Conservation (phyloP, 1,140 invertebrate genomes). For the Dryas iulia region DNA sequence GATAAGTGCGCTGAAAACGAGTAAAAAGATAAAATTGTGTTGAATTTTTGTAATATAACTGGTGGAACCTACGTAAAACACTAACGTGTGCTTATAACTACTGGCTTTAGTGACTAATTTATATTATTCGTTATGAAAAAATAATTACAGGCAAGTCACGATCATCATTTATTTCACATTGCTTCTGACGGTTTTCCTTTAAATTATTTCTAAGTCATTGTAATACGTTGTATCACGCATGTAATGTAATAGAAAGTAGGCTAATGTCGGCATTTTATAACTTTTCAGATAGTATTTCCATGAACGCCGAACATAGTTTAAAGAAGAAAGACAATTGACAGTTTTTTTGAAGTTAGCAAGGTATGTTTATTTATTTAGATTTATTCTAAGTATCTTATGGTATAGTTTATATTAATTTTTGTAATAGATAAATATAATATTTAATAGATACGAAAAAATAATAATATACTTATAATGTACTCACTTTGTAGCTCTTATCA, state of each 20-base stretch:
- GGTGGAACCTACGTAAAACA: background rate
- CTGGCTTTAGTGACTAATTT: background rate
- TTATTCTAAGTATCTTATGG: no score
- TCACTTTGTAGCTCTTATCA: background rate
- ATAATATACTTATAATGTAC: background rate
- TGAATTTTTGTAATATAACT: background rate
- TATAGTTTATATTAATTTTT: no score
- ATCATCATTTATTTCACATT: background rate
- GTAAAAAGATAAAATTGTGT: background rate
- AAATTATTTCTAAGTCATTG: background rate
- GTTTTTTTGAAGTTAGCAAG: background rate
- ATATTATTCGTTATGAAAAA: background rate
- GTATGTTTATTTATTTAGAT: background rate
- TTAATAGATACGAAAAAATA: background rate
- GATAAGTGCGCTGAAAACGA: background rate
- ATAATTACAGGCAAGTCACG: background rate
- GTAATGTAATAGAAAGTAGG: no score
- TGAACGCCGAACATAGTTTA: background rate
- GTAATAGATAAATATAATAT: no score
- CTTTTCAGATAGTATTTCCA: background rate
- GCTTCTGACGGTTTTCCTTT: background rate
- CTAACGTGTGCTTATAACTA: background rate
- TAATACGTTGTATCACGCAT: no score
- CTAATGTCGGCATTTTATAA: background rate
- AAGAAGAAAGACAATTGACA: background rate